phyloP scores from a whole-genome alignment of 2,797 vertebrate species.

The Megalops cyprinoides region DNA sequence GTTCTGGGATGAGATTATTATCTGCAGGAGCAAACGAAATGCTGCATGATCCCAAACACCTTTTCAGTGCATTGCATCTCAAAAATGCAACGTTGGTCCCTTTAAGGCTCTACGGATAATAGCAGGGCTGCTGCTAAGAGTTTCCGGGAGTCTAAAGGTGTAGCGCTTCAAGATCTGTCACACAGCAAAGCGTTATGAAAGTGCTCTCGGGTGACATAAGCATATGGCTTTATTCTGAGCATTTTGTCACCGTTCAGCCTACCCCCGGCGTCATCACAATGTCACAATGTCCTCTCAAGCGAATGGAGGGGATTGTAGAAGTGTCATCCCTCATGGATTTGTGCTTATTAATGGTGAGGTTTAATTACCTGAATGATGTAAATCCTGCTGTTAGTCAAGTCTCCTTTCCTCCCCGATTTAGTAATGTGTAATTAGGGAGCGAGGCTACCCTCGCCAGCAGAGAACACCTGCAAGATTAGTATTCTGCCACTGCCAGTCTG shows the following conservation, averaged over 20 bases:
- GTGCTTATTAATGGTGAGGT: constrained; percentile 20
- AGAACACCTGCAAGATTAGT: constrained; percentile 52
- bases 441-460: constrained; percentile 27
- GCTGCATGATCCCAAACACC: not conserved
- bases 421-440: constrained; percentile 34
- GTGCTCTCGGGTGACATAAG: not conserved
- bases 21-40: not conserved
- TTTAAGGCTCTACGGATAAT: not conserved
- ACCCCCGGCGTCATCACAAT: constrained; percentile 13
- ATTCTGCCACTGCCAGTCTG: constrained; percentile 40
- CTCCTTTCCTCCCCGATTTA: constrained; percentile 15
- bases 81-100: not conserved
- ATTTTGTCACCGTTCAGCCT: constrained; percentile 13
- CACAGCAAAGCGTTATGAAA: not conserved
- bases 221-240: constrained; percentile 24
- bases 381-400: not conserved
- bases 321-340: constrained; percentile 45
- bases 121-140: not conserved
- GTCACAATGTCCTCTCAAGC: constrained; percentile 31
- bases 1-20: not conserved
- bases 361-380: constrained; percentile 44
- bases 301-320: constrained; percentile 29
- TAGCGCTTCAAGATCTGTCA: not conserved
- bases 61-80: not conserved
- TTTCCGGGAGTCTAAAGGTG: not conserved